Conservation (phyloP, 2,888 invertebrate species). For the Limenitis camilla region DNA sequence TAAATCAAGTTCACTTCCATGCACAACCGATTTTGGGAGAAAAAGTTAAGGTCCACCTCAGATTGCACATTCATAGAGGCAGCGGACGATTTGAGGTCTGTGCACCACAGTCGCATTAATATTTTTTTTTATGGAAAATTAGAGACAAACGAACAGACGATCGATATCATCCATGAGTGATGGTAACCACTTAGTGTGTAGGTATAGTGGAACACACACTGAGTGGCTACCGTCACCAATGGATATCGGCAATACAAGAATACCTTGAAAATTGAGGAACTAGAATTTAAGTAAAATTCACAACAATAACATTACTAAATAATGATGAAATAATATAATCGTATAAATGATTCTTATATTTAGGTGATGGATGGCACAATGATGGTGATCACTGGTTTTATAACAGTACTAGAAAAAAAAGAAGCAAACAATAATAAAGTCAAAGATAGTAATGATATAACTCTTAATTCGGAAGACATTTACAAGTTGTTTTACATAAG, state of each 20-base stretch:
- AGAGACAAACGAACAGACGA: neutral
- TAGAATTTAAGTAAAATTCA: neutral
- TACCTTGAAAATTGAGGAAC: neutral
- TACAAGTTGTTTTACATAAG: slow-evolving; percentile 36
- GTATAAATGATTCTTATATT: neutral
- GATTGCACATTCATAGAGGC: slow-evolving; percentile 75
- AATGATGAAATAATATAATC: too few relatives aligned
- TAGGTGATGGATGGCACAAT: neutral
- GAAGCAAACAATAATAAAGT: neutral
- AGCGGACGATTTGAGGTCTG: slow-evolving; percentile 74
- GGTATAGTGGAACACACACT: too few relatives aligned
- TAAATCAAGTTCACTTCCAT: slow-evolving; percentile 75
- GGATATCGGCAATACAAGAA: too few relatives aligned
- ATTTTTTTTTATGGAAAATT: neutral
- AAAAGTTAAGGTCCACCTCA: slow-evolving; percentile 68
- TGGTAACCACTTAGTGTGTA: too few relatives aligned
- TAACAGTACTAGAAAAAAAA: neutral
- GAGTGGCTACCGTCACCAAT: neutral
- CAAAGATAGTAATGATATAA: neutral
- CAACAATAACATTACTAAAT: neutral
- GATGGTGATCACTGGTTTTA: neutral
- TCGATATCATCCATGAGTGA: too few relatives aligned
- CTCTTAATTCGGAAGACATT: slow-evolving; percentile 31
- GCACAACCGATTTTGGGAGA: slow-evolving; percentile 74
- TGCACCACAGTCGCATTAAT: neutral